These are phyloP conservation scores for Camponotus fellah DNA, from an alignment of 2,888 invertebrate species.

Conservation along the genomic window DNA sequence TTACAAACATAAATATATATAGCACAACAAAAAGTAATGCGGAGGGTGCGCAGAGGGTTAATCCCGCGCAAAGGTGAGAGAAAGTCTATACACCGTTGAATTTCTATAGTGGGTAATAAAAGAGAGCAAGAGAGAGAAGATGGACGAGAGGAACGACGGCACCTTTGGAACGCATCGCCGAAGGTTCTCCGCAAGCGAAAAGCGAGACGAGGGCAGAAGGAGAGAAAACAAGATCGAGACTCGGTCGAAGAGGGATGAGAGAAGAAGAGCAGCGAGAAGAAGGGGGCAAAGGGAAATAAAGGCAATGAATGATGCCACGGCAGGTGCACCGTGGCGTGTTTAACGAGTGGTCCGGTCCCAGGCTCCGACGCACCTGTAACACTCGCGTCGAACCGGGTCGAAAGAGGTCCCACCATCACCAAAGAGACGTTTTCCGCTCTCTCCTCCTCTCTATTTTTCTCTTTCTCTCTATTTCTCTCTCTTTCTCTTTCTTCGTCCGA, in stretches of 20 bases:
- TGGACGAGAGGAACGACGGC: slow-evolving; percentile 55
- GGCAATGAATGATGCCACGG: slow-evolving; percentile 81
- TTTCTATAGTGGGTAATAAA: slow-evolving; percentile 45
- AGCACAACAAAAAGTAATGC: neutral
- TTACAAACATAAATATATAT: neutral
- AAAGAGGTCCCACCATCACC: slow-evolving; percentile 42
- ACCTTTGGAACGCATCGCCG: slow-evolving; percentile 65
- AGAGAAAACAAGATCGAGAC: slow-evolving; percentile 30
- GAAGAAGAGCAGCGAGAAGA: slow-evolving; percentile 46
- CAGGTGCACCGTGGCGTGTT: slow-evolving; percentile 79
- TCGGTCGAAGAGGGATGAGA: slow-evolving; percentile 17
- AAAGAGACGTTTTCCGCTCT: slow-evolving; percentile 42
- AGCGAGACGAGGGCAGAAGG: slow-evolving; percentile 16
- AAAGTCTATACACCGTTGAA: neutral
- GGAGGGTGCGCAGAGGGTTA: neutral
- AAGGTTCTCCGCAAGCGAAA: slow-evolving; percentile 53
- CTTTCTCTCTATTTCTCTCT: neutral
- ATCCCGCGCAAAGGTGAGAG: neutral
- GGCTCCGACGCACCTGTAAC: slow-evolving; percentile 78
- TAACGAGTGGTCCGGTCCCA: slow-evolving; percentile 80
- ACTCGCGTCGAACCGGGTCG: slow-evolving; percentile 60
- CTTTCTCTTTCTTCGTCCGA: slow-evolving; percentile 37
- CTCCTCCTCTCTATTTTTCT: slow-evolving; percentile 5
- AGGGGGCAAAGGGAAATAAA: slow-evolving; percentile 70
- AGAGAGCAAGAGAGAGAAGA: slow-evolving; percentile 5